These are phyloP conservation scores for Isichthys henryi DNA, from an alignment of 2,113 vertebrate species.

Conservation along the genomic window DNA sequence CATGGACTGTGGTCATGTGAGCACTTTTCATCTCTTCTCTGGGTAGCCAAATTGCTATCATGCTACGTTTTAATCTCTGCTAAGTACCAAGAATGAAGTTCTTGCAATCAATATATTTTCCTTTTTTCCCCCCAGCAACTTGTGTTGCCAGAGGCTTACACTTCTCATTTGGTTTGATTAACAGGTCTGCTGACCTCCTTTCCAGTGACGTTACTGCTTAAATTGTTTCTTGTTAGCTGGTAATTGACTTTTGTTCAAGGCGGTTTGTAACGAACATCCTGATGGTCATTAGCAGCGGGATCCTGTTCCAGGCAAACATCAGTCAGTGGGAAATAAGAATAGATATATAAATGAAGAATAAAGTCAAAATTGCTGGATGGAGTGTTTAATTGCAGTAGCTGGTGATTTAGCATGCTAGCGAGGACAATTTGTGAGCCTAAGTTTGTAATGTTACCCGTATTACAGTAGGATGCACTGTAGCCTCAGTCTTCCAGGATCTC, in stretches of 20 bases:
- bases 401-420: neutral
- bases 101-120: neutral
- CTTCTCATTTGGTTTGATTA: conserved; percentile 27
- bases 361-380: neutral
- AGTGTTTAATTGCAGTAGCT: neutral
- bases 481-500: too few species aligned
- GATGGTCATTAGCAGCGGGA: conserved; percentile 44
- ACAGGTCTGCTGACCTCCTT: conserved; percentile 29
- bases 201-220: conserved; percentile 29
- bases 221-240: conserved; percentile 47
- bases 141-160: neutral
- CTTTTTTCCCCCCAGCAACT: neutral
- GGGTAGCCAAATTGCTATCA: neutral
- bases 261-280: conserved; percentile 25
- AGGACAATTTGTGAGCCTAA: neutral
- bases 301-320: conserved; percentile 37
- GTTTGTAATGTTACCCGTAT: neutral
- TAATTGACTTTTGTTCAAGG: conserved; percentile 40
- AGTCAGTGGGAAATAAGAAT: neutral
- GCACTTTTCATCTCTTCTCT: neutral
- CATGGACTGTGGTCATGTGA: neutral
- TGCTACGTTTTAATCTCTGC: neutral
- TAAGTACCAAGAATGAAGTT: neutral
- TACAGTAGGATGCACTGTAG: too few species aligned
- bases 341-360: conserved; percentile 53